Base-by-base conservation (phyloP, 2,797 vertebrate genomes). In the Peromyscus nudipes region DNA sequence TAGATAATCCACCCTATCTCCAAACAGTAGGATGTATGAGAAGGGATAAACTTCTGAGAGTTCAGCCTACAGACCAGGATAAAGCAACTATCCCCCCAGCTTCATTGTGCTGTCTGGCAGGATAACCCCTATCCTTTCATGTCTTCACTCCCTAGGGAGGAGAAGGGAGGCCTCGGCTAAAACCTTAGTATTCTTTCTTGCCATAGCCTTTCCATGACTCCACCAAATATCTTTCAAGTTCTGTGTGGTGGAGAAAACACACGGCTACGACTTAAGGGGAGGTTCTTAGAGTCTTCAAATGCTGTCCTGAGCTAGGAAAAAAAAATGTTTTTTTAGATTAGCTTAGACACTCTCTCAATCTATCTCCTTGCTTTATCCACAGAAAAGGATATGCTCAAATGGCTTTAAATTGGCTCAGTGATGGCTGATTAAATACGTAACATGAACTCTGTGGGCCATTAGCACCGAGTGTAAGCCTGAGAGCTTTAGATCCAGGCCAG, bases 261-360 rank as follows among this genome's bases (percentile, higher is more conserved):
- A 89, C 49, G 31, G 43, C 25, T 95, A 81, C 82, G 40, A 93
- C n/a, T 52, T 80, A 83, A 55, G 8, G 40, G 57, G 79, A 92
- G 25, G 10, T 87, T 77, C 80, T 95, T 52, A 84, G 76, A 87
- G 91, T 55, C 17, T 19, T 62, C 91, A 86, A 84, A 82, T 31
- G 67, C 55, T 76, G 71, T 89, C 64, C 93, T 43, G 69, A 91
- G 88, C 79, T 71, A 89, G 82, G 86, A 64, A 89, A 95, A 95
- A 67, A 64, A 71, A 89, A 43, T 71, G 40, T 84, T 94, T 81
- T 83, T 62, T 85, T 96, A 67, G 62, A 94, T 92, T 87, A 84
- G 40, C 19, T 90, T 89, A 87, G 92, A 83, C 71, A 89, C 91
- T 95, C 90, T 86, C 84, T 88, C 88, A 95, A 67, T 97, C 84